Evolutionary conservation across 2,797 vertebrate species (phyloP).

Genomic region (Tinamus major): DNA sequence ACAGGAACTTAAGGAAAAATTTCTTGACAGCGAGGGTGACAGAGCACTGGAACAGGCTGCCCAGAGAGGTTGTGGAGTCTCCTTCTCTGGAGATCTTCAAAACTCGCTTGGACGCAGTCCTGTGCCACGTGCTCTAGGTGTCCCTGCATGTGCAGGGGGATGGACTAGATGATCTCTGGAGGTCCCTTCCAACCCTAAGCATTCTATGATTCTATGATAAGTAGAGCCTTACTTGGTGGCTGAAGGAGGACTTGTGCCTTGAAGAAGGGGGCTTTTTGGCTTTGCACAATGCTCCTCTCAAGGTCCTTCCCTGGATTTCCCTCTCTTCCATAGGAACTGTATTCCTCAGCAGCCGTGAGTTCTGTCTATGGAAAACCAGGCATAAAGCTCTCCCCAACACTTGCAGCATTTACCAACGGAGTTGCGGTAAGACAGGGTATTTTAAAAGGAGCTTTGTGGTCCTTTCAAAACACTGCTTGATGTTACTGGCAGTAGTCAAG

Average conservation of each 20-base stretch:
- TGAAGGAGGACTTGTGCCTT: neutral
- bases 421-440: conserved; percentile 83
- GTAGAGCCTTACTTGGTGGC: neutral
- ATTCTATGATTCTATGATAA: too few relatives aligned
- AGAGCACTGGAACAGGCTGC: too few relatives aligned
- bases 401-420: conserved; percentile 89
- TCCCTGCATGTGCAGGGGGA: too few relatives aligned
- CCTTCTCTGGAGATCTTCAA: too few relatives aligned
- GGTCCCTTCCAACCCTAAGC: too few relatives aligned
- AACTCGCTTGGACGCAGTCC: too few relatives aligned
- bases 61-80: too few relatives aligned
- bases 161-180: too few relatives aligned
- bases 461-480: neutral
- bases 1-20: too few relatives aligned
- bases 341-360: conserved; percentile 81
- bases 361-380: conserved; percentile 86
- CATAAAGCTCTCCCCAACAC: conserved; percentile 83
- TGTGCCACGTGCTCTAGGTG: too few relatives aligned
- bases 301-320: neutral
- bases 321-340: conserved; percentile 79
- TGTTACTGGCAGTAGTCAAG: neutral
- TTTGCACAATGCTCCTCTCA: accelerated
- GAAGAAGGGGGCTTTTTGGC: too few relatives aligned
- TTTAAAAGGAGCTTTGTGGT: neutral
- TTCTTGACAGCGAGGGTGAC: too few relatives aligned